phyloP scores from a whole-genome alignment of 1,140 invertebrate species.

The Sinonovacula constricta region DNA sequence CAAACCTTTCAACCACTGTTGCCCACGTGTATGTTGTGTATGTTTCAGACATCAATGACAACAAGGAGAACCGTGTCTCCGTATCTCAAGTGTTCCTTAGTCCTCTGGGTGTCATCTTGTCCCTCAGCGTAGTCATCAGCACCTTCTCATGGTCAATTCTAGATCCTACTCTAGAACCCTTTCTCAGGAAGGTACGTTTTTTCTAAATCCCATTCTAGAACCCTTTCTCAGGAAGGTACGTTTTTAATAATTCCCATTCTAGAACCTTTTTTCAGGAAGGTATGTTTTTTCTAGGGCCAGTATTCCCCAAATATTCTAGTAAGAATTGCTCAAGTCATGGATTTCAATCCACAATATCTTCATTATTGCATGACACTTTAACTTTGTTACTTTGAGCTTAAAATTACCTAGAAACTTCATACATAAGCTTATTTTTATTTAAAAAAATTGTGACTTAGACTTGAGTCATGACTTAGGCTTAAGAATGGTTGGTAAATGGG shows the following conservation, averaged over 20 bases:
- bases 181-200: conserved; percentile 82
- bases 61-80: neutral
- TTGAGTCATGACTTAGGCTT: too few species aligned
- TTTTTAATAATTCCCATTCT: conserved; percentile 83
- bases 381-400: too few species aligned
- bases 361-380: too few species aligned
- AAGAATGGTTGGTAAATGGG: too few species aligned
- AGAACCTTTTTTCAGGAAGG: conserved; percentile 86
- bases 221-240: conserved; percentile 85
- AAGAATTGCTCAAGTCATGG: too few species aligned
- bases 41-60: too few species aligned
- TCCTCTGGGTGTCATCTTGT: conserved; percentile 84
- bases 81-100: conserved; percentile 68
- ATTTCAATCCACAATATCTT: too few species aligned
- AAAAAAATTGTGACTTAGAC: neutral
- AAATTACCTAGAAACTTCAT: too few species aligned
- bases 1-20: too few species aligned
- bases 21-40: too few species aligned
- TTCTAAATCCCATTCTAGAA: conserved; percentile 85
- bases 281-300: conserved; percentile 61
- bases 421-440: too few species aligned
- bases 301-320: neutral
- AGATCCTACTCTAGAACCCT: conserved; percentile 88
- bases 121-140: conserved; percentile 83
- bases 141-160: conserved; percentile 87